A percentile compares a stretch with the other conserved stretches of the same genome.
Conservation (phyloP, 2,113 vertebrate species). For the Pterocles gutturalis region DNA sequence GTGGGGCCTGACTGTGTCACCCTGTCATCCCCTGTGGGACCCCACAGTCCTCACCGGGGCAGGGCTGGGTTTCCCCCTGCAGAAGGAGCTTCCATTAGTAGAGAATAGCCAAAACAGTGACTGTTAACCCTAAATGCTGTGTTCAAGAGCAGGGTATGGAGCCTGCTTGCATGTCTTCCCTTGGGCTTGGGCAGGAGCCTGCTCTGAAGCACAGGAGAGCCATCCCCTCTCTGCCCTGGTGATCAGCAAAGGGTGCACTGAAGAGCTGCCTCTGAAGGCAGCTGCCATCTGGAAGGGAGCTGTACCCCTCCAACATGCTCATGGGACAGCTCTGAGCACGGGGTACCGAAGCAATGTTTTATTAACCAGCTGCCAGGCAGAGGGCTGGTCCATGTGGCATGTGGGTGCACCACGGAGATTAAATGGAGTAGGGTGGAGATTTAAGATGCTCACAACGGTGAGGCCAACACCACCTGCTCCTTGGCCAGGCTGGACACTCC, state of each 20-base stretch:
- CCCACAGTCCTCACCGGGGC: background rate
- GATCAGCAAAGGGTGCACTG: background rate
- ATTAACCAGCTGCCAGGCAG: background rate
- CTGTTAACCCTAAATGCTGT: background rate
- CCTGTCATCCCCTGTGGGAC: background rate
- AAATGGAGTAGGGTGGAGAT: background rate
- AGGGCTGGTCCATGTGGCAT: background rate
- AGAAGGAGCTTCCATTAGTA: background rate
- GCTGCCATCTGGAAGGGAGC: background rate
- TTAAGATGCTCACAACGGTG: background rate
- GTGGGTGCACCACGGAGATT: background rate
- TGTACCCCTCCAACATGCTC: fast-evolving
- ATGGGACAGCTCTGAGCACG: background rate
- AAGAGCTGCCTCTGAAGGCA: background rate
- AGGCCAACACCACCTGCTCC: background rate
- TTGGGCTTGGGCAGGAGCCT: background rate
- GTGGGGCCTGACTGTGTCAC: background rate
- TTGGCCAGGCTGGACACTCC: background rate
- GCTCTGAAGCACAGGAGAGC: background rate
- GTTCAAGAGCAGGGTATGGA: background rate
- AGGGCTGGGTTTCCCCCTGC: background rate
- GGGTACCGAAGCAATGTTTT: background rate
- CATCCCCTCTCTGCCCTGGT: background rate
- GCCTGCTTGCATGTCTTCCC: background rate
- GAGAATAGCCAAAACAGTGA: background rate